A percentile compares a stretch with the other conserved stretches of the same genome.
Evolutionary conservation across 2,113 vertebrate genomes (phyloP).

Genomic region (Aegotheles bennettii): DNA sequence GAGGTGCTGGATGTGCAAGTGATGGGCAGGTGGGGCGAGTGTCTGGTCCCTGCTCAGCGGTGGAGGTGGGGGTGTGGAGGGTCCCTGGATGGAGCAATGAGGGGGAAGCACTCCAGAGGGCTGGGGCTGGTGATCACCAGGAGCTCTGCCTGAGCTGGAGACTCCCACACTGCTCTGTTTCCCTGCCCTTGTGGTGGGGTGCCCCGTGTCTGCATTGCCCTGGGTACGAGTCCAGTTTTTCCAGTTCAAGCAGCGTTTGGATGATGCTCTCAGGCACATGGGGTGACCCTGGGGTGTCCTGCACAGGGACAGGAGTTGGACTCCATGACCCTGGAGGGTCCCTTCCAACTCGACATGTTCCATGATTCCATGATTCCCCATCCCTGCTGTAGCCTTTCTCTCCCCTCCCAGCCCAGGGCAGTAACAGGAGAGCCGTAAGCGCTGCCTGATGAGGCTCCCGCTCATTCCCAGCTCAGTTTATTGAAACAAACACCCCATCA

Average conservation of each 20-base stretch:
- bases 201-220: background rate
- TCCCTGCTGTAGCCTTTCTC: accelerated
- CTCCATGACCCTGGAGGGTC: too few species aligned
- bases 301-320: too few species aligned
- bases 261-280: too few species aligned
- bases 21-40: accelerated
- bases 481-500: background rate
- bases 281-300: too few species aligned
- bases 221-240: accelerated
- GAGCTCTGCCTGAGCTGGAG: background rate
- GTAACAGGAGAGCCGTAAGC: background rate
- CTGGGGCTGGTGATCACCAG: background rate
- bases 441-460: background rate
- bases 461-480: background rate
- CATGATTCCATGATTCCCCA: too few species aligned
- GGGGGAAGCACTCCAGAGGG: background rate
- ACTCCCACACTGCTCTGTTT: accelerated
- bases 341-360: too few species aligned
- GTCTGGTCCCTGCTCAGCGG: background rate
- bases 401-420: background rate
- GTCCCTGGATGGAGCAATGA: too few species aligned
- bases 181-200: accelerated
- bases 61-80: too few species aligned
- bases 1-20: background rate
- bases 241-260: too few species aligned